Base-by-base conservation (phyloP, 2,888 invertebrate species). In the Sussaba pulchella region DNA sequence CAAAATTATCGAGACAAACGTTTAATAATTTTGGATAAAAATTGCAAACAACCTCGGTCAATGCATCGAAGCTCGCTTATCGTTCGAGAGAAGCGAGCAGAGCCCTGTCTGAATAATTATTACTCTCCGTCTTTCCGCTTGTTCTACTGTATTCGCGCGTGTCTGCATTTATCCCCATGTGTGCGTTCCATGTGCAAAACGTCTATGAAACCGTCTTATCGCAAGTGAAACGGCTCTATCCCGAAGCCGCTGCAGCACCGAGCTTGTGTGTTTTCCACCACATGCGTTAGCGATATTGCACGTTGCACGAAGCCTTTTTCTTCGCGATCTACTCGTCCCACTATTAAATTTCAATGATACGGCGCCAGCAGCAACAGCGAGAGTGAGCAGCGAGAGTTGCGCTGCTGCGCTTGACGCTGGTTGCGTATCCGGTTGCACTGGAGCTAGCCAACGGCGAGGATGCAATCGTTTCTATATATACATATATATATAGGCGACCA, bases 311-410 rank as follows among this genome's bases (percentile, higher is more conserved):
- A 78, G n/a, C n/a, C 57, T 79, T 75, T 75, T 74, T 41, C 69
- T 72, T 50, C 59, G 41, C 76, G 72, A 78, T 81, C 79, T 31
- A 54, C 79, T 78, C 79, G 70, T 79, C 77, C 82, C 77, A 81
- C 83, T 78, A 80, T 78, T 72, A 63, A 75, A 75, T 74, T 73
- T 75, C 69, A 73, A 73, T 26, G 76, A 77, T 69, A 73, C 70
- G 72, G 79, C 75, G 79, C 75, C 79, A 75, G 41, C 50, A 66
- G 59, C 50, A 10, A 61, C 24, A 17, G 39, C n/a, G 45, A 31
- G 31, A 31, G 31, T 31, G 31, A 31, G 31, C 31, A 54, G 31
- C 54, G 54, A 14, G 21, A 1, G 8, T 17, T 5, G 1, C 9
- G 45, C 54, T 10, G 39, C 47, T 54, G 24, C 17, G 54, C 39